Conservation (phyloP, 2,888 invertebrate species). For the Ichneumon xanthorius region DNA sequence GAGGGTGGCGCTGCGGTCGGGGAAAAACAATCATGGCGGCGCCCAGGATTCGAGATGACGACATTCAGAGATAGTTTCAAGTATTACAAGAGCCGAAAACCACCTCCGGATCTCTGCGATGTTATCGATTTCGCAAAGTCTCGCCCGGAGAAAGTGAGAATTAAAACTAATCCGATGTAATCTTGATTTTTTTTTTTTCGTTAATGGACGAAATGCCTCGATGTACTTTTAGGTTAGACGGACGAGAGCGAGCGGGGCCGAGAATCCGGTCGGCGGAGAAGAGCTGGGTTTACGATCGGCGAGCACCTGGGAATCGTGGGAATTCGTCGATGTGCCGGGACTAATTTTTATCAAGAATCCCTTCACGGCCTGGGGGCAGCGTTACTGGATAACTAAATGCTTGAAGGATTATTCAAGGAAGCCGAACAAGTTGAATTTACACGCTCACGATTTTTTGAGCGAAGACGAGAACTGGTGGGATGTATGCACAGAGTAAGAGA, state of each 20-base stretch:
- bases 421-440: conserved; percentile 91
- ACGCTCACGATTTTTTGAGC: conserved; percentile 85
- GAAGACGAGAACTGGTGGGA: conserved; percentile 89
- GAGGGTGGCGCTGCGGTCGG: conserved; percentile 3
- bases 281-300: conserved; percentile 85
- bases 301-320: conserved; percentile 88
- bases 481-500: conserved; percentile 85
- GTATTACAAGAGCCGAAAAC: conserved; percentile 91
- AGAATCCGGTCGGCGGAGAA: conserved; percentile 6
- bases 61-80: conserved; percentile 92
- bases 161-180: not conserved
- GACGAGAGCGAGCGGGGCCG: conserved; percentile 63
- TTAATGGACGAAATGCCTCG: not conserved
- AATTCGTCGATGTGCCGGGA: conserved; percentile 89
- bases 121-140: conserved; percentile 87
- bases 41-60: conserved; percentile 65
- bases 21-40: conserved; percentile 72
- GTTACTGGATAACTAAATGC: conserved; percentile 93
- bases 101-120: conserved; percentile 87
- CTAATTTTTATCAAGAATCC: conserved; percentile 93
- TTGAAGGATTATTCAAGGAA: conserved; percentile 91
- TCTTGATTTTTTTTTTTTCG: not conserved
- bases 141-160: conserved; percentile 72
- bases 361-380: conserved; percentile 91
- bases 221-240: conserved; percentile 80